Evolutionary conservation across 2,888 invertebrate genomes (phyloP), one percentile per base, ranked within the genome.

Genomic region (Lasioglossum villosulum): DNA sequence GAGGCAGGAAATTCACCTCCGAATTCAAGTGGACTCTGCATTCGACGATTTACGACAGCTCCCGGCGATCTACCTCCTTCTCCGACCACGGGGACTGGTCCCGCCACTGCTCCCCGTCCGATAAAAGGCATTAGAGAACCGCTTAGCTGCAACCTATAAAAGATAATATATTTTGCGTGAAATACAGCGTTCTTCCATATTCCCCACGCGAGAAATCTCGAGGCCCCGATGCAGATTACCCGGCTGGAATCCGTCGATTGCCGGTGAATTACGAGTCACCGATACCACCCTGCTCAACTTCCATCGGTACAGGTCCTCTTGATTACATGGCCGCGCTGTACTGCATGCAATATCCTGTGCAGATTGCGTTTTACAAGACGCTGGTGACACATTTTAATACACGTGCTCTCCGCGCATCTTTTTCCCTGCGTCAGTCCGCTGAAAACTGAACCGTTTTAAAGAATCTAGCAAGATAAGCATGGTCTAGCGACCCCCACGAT

Each of bases 1-100:
- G 71, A 79, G 80, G 77, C 81, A 52, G 85, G 82, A 88, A 90
- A 88, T 90, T 89, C 91, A 84, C 82, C 84, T 78, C 73, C 77
- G 84, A 90, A 89, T 90, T 90, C 90, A 88, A 90, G 88, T 88
- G 86, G 89, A 90, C 88, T 88, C 84, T 75, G 87, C 86, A 80
- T 90, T 88, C 84, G 73, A 88, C 84, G 86, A 90, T 91, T 90
- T 90, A 90, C 91, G 89, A 76, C 83, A 84, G 80, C 84, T 87
- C 82, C 73, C 82, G 37, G 42, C 45, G 48, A 72, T 75, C 71
- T 86, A 76, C 73, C 78, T 75, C 83, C 74, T 79, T 80, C 59
- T 48, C 30, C 63, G 77, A 63, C 59, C 74, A 81, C 80, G 77
- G n/a, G 52, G 37, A 68, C 19, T 30, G 77, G 76, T 37, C 71